Percentiles rank a stretch among this genome's conserved stretches.
These are phyloP conservation scores for Alcedo quadribrachys DNA, from an alignment of 2,797 vertebrate genomes.

Conservation along the genomic window DNA sequence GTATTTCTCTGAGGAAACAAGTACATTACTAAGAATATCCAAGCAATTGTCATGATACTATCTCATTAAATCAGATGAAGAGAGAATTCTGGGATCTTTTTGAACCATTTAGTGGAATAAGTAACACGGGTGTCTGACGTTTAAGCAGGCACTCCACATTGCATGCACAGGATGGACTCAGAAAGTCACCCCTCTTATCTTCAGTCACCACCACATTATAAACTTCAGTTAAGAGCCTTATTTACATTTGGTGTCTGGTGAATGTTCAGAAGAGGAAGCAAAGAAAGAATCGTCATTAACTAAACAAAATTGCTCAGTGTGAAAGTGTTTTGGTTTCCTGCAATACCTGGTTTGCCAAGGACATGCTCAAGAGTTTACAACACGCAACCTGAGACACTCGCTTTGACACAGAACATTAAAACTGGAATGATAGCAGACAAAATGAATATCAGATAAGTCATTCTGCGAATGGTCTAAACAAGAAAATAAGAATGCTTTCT, in stretches of 20 bases:
- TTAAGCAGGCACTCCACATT: background rate
- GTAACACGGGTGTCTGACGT: background rate
- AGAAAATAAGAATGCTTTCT: background rate
- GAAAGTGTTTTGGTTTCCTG: background rate
- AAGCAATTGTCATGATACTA: background rate
- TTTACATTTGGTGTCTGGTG: background rate
- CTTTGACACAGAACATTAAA: background rate
- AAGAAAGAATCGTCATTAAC: background rate
- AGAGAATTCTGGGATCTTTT: background rate
- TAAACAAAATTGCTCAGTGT: background rate
- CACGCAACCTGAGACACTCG: background rate
- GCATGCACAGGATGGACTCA: background rate
- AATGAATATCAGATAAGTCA: background rate
- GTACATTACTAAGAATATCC: background rate
- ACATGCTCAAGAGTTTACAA: background rate
- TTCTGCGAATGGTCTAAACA: background rate
- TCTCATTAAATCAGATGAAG: background rate
- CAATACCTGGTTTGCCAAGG: slow-evolving; percentile 13
- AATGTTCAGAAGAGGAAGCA: background rate
- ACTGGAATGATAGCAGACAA: background rate
- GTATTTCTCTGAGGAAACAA: background rate
- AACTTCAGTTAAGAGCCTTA: background rate
- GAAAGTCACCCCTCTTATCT: background rate
- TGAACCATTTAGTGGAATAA: background rate
- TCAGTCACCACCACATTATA: background rate